phyloP scores from a whole-genome alignment of 2,888 invertebrate species.

The Dinocampus coccinellae region DNA sequence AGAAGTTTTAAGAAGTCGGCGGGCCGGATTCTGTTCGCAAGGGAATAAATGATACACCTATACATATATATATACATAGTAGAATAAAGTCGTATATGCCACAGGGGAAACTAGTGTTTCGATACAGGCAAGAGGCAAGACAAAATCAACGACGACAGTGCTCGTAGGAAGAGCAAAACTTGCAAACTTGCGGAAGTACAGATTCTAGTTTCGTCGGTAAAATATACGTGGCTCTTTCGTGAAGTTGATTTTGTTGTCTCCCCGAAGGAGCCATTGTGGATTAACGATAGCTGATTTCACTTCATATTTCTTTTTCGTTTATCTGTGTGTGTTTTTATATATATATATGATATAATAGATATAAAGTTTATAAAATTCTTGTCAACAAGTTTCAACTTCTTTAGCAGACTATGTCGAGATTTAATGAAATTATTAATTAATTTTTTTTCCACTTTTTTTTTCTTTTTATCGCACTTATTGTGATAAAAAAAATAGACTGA shows the following conservation, averaged over 20 bases:
- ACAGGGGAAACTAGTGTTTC: constrained; percentile 6
- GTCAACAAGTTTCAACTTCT: neutral
- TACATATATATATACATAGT: neutral
- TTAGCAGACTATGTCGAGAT: neutral
- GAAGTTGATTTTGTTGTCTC: constrained; percentile 27
- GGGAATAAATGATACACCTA: neutral
- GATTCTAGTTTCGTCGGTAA: constrained; percentile 26
- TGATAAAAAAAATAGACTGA: neutral
- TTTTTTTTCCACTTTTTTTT: neutral
- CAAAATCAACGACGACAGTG: constrained; percentile 38
- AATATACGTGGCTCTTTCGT: constrained; percentile 28
- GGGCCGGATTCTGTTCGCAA: neutral
- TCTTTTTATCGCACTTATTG: neutral
- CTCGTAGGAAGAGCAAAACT: constrained; percentile 19
- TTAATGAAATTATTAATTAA: neutral
- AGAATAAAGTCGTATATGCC: neutral
- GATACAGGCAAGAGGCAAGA: constrained; percentile 18
- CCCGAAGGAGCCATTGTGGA: constrained; percentile 21
- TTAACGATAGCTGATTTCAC: constrained; percentile 22
- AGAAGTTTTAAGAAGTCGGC: constrained; percentile 12
- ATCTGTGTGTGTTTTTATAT: neutral
- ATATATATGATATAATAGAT: neutral
- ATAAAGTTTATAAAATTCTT: neutral
- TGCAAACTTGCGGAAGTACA: constrained; percentile 29
- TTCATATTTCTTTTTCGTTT: neutral